These are phyloP conservation scores for Rhagonycha lutea DNA, from an alignment of 2,888 invertebrate genomes.

Conservation along the genomic window DNA sequence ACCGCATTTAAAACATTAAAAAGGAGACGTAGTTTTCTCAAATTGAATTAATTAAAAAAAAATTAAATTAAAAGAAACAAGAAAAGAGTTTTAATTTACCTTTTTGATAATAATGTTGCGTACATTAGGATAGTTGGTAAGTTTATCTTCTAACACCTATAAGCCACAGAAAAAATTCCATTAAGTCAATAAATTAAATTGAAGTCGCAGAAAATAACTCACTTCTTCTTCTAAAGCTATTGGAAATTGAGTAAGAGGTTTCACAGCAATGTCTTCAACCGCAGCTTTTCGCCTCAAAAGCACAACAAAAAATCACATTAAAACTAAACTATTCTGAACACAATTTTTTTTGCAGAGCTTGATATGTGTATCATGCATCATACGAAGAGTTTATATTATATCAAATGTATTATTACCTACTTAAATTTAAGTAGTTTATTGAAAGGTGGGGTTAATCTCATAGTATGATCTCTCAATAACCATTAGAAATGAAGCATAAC, in stretches of 20 bases:
- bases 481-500: not conserved
- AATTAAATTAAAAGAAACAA: not conserved
- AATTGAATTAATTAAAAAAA: too few species aligned
- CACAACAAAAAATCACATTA: not conserved
- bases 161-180: conserved; percentile 43
- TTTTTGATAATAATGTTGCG: conserved; percentile 83
- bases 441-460: not conserved
- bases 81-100: conserved; percentile 56
- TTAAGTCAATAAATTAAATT: not conserved
- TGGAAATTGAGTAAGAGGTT: conserved; percentile 85
- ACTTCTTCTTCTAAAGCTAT: conserved; percentile 84
- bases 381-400: not conserved
- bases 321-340: not conserved
- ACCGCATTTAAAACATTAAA: too few species aligned
- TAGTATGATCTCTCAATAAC: not conserved
- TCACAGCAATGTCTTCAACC: conserved; percentile 84
- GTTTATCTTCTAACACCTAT: conserved; percentile 73
- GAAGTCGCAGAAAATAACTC: conserved; percentile 47
- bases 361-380: not conserved
- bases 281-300: conserved; percentile 70
- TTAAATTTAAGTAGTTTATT: not conserved
- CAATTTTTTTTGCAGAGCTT: not conserved
- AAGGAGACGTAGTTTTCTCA: too few species aligned
- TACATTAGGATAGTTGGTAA: conserved; percentile 75
- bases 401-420: not conserved